Evolutionary conservation across 2,888 invertebrate species (phyloP).

Genomic region (Orthosia gracilis): DNA sequence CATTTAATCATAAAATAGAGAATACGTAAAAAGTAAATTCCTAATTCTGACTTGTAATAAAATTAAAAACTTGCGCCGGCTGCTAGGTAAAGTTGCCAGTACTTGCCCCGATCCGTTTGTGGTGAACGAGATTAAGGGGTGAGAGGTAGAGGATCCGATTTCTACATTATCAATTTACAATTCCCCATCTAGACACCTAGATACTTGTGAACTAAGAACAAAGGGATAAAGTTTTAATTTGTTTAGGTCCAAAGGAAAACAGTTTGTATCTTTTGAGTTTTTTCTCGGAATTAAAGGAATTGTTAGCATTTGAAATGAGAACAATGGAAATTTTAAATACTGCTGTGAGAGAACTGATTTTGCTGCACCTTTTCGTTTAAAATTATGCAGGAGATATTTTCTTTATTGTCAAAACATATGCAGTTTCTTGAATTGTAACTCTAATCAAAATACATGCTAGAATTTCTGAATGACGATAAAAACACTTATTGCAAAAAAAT

Average conservation of each 20-base stretch:
- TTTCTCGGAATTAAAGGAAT: constrained; percentile 35
- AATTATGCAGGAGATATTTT: not conserved
- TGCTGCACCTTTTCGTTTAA: not conserved
- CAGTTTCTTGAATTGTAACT: too few relatives aligned
- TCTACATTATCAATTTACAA: constrained; percentile 79
- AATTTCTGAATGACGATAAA: not conserved
- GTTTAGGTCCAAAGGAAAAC: constrained; percentile 51
- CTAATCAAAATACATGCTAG: not conserved
- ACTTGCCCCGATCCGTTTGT: constrained; percentile 66
- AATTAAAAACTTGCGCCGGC: constrained; percentile 80
- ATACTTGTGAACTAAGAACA: constrained; percentile 63
- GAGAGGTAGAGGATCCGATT: constrained; percentile 68
- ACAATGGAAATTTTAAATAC: constrained; percentile 23
- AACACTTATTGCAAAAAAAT: not conserved
- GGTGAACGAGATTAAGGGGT: constrained; percentile 68
- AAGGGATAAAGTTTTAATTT: constrained; percentile 54
- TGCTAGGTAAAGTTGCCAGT: constrained; percentile 72
- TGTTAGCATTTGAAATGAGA: constrained; percentile 16
- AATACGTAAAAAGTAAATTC: constrained; percentile 74
- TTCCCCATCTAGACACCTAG: constrained; percentile 67
- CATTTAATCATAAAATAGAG: constrained; percentile 75
- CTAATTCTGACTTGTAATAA: constrained; percentile 79
- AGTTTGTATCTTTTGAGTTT: constrained; percentile 30
- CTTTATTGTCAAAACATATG: too few relatives aligned
- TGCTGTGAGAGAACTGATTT: not conserved